Base-by-base conservation (phyloP, 2,888 invertebrate genomes). In the Elysia crispata region DNA sequence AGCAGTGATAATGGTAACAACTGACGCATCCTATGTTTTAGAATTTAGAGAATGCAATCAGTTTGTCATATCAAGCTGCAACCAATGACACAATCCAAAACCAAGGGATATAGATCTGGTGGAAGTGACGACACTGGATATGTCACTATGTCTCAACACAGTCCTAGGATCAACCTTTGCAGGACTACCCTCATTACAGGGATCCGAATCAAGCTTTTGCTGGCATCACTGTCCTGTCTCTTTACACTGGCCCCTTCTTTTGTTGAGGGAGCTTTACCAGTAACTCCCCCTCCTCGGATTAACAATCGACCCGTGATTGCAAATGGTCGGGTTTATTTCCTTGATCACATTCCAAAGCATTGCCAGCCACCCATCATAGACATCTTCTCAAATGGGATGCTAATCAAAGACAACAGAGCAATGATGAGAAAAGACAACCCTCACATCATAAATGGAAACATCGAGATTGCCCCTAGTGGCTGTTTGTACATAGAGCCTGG, bases 401-500 rank as follows among this genome's bases (percentile, higher is more conserved):
- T 83, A 6, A 83, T 86, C 50, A 70, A 67, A 18, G 83, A 85
- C 15, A 83, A 75, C 28, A 81, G 83, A 74, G 90, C 88, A 0
- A 66, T 90, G 69, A 84, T 89, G 85, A 76, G 81, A 70, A 83
- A 81, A 25, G 85, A 87, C 77, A 88, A 85, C 25, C 89, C 90
- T 3, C 88, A 88, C 73, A 79, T 81, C 50, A 86, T 89, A 23
- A 66, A 82, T 15, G 89, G 89, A 18, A 88, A 87, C 77, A 86
- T 90, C 28, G 87, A 88, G 77, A 85, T 90, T 25, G 86, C 86
- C 0, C 86, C 88, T 0, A 70, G 70, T 5, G 86, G 87, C 1
- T 90, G 90, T 80, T 93, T 99, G 87, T 94, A 95, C 77, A 95
- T 99, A 81, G 97, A 97, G 91, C 95, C 98, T 20, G 99, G 98